Percentiles rank a stretch among this genome's conserved stretches.
These are phyloP conservation scores for Jacana jacana DNA, from an alignment of 2,113 vertebrate species.

Conservation along the genomic window DNA sequence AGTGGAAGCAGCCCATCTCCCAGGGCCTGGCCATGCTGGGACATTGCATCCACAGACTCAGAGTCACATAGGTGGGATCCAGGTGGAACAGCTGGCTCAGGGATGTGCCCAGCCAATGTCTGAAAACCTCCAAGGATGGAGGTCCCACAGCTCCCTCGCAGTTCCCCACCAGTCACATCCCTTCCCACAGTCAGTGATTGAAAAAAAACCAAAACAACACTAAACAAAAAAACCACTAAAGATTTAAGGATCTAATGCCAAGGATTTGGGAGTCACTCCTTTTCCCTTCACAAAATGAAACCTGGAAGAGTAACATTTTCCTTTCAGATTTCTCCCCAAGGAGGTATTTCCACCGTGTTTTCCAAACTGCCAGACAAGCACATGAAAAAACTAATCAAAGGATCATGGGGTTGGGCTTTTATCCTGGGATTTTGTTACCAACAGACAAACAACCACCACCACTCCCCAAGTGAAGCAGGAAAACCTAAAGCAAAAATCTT, in stretches of 20 bases:
- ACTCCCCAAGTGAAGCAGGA: neutral
- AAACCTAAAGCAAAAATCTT: neutral
- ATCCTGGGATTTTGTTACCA: neutral
- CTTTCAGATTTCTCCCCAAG: neutral
- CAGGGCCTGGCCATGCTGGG: no score
- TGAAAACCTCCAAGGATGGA: neutral
- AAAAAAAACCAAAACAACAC: no score
- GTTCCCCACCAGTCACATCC: neutral
- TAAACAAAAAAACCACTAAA: neutral
- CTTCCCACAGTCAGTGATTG: neutral
- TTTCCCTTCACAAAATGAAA: neutral
- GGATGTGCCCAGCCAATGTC: neutral
- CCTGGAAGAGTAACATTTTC: neutral
- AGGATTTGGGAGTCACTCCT: neutral
- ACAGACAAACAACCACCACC: neutral
- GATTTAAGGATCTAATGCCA: neutral
- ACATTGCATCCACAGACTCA: neutral
- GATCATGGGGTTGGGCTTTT: neutral
- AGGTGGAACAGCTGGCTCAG: neutral
- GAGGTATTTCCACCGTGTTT: neutral
- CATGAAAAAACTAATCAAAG: neutral
- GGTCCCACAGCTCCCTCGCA: neutral
- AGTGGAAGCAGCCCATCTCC: neutral
- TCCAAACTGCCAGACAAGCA: neutral
- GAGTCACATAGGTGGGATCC: neutral